Base-by-base conservation (phyloP, 2,888 invertebrate species). In the Ornithoptera priamus region DNA sequence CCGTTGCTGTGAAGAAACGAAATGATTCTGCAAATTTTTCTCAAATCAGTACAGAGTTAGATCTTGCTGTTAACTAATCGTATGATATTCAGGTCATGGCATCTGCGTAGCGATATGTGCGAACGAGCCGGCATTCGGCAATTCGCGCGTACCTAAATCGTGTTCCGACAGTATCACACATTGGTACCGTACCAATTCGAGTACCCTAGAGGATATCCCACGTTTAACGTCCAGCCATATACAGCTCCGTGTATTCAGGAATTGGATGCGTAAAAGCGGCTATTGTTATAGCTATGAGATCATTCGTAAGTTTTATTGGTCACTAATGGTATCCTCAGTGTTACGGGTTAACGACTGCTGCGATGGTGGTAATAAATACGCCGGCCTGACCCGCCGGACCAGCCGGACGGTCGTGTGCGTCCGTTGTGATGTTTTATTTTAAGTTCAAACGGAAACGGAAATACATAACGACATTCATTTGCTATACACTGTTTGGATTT, bases 241-340 rank as follows among this genome's bases (percentile, higher is more conserved):
- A 66, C n/a, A 30, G 46, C 1, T 30, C 24, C 15, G 24, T 39
- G 18, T 24, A 62, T 42, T n/a, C 65, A 12, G 66, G 53, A 66
- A 66, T 70, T 70, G 69, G 62, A 62, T 58, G 65, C 66, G 50
- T 70, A 70, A 66, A 70, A 70, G 69, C 69, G 50, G 53, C 62
- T 69, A 69, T 69, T 69, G 65, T 65, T 69, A 69, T 65, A 62
- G 69, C 65, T 57, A 69, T 69, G 65, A 65, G 65, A 69, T 65
- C 69, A 69, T 69, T 69, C 65, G 62, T 65, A 65, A 62, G 65
- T 69, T 69, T 69, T 69, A 69, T 69, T 65, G 65, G 69, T 65
- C 69, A 65, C 69, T 69, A 69, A 69, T 69, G 69, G 65, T 69
- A 69, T 69, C 65, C 69, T 69, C 69, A 65, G 61, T 65, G 69